A percentile compares a stretch with the other conserved stretches of the same genome.
These are phyloP conservation scores for Dendroctonus valens DNA, from an alignment of 1,140 invertebrate species.

Conservation along the genomic window DNA sequence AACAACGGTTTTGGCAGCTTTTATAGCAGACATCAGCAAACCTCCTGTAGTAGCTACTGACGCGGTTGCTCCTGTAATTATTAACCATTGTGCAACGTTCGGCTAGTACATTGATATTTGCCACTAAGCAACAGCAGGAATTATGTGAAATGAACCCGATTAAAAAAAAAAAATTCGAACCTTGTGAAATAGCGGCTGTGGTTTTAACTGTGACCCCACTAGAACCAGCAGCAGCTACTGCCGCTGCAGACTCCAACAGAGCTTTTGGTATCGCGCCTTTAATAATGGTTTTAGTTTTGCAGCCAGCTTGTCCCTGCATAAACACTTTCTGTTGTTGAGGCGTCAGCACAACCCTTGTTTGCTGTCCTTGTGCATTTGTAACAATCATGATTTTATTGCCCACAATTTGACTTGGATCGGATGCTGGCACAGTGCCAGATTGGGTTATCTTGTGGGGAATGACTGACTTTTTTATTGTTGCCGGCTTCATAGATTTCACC, in stretches of 20 bases:
- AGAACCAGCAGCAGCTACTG: conserved; percentile 48
- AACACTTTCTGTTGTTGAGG: conserved; percentile 59
- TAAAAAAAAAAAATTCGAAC: background rate
- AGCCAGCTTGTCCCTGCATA: conserved; percentile 27
- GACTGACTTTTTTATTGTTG: conserved; percentile 50
- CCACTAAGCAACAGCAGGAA: no score
- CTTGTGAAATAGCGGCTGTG: background rate
- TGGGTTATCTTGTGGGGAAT: conserved; percentile 1
- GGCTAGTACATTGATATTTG: no score
- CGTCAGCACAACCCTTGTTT: conserved; percentile 57
- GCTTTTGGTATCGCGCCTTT: conserved; percentile 38
- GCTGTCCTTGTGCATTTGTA: conserved; percentile 58
- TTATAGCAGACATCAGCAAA: conserved; percentile 21
- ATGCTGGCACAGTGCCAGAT: background rate
- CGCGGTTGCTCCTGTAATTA: background rate
- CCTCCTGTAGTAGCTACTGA: background rate
- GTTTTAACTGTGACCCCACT: conserved; percentile 24
- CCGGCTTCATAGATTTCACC: conserved; percentile 40
- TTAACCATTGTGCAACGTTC: no score
- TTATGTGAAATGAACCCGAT: no score
- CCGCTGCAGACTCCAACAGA: conserved; percentile 33
- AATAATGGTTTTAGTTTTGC: conserved; percentile 49
- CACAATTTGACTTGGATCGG: conserved; percentile 36
- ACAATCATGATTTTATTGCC: conserved; percentile 60
- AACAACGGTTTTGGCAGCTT: conserved; percentile 10